Conservation (phyloP, 2,888 invertebrate species). For the Nysson spinosus region DNA sequence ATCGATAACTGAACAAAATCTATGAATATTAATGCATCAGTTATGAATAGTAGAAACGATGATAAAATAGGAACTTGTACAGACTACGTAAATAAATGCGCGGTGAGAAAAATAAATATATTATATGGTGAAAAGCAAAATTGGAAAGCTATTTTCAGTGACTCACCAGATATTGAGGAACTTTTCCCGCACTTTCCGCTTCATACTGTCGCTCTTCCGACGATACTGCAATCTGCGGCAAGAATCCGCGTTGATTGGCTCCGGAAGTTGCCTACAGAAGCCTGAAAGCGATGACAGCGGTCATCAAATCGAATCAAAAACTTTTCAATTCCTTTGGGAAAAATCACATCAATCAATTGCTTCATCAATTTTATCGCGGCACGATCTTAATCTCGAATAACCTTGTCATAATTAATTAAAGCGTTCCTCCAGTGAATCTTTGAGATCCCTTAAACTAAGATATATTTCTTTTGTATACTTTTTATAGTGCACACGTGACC, state of each 20-base stretch:
- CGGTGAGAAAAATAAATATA: neutral
- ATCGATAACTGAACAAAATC: no score
- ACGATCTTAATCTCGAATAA: neutral
- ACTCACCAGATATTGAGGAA: conserved; percentile 82
- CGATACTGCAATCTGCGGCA: conserved; percentile 80
- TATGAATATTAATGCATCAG: no score
- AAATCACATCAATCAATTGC: neutral
- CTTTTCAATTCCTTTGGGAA: conserved; percentile 17
- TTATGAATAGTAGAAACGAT: no score
- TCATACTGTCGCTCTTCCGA: conserved; percentile 81
- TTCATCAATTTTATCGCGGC: neutral
- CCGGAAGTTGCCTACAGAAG: conserved; percentile 82
- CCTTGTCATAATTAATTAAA: no score
- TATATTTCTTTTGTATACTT: no score
- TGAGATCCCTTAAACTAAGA: no score
- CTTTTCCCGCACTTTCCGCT: conserved; percentile 81
- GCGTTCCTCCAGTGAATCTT: no score
- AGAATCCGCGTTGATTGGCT: conserved; percentile 80
- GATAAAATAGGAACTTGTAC: no score
- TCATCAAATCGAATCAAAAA: conserved; percentile 33
- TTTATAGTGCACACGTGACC: no score
- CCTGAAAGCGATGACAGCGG: conserved; percentile 75
- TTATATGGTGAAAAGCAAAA: no score
- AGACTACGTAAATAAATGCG: no score
- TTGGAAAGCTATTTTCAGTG: conserved; percentile 11